These are phyloP conservation scores for Salvelinus sp. DNA, from an alignment of 2,113 vertebrate species.

Conservation along the genomic window DNA sequence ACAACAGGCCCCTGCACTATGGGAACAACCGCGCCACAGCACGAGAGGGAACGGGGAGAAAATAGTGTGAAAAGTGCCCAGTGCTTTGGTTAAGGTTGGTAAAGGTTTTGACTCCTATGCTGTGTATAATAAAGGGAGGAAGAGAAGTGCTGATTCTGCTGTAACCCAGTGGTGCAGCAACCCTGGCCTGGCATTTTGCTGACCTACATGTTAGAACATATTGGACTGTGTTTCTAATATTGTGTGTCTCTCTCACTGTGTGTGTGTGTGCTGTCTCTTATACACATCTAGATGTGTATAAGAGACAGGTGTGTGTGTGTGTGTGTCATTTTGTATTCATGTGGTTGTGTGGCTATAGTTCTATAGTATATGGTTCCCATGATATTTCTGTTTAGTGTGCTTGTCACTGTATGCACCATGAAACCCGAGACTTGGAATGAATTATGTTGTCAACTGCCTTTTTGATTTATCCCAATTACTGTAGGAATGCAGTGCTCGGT, in stretches of 20 bases:
- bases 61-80: not conserved
- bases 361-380: too few species aligned
- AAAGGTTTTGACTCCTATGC: not conserved
- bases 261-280: too few species aligned
- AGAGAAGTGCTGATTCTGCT: not conserved
- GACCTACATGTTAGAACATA: conserved; percentile 68
- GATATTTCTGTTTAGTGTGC: too few species aligned
- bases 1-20: not conserved
- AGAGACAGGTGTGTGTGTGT: too few species aligned
- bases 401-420: conserved; percentile 22
- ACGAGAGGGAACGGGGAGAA: too few species aligned
- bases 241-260: conserved; percentile 34
- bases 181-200: conserved; percentile 50
- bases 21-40: too few species aligned
- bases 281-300: too few species aligned
- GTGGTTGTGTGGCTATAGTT: conserved; percentile 24
- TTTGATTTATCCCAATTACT: too few species aligned
- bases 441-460: too few species aligned
- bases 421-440: too few species aligned
- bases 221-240: conserved; percentile 68
- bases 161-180: not conserved
- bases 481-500: not conserved
- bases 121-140: not conserved
- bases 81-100: not conserved
- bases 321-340: conserved; percentile 11